Evolutionary conservation across 2,113 vertebrate genomes (phyloP).

Genomic region (Toxotes jaculatrix): DNA sequence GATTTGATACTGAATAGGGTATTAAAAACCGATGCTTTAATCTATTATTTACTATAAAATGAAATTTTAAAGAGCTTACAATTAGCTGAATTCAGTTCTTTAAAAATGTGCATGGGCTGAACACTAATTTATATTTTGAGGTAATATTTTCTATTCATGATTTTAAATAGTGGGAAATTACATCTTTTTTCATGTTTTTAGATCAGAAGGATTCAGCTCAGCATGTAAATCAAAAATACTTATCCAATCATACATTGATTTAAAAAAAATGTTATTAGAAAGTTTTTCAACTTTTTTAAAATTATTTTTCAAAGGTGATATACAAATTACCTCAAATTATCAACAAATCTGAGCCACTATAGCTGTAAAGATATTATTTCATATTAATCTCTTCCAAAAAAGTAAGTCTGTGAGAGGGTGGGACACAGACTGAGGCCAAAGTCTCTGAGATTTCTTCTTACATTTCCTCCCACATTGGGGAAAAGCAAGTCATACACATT

Average conservation of each 20-base stretch:
- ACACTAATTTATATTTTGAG: constrained; percentile 23
- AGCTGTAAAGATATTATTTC: constrained; percentile 1
- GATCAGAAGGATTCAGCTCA: neutral
- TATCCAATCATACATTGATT: too few relatives aligned
- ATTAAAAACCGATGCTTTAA: constrained; percentile 32
- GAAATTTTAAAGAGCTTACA: constrained; percentile 18
- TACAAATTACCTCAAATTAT: constrained; percentile 15
- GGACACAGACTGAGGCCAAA: neutral
- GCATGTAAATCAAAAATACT: neutral
- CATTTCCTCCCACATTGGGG: neutral
- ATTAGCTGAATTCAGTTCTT: constrained; percentile 17
- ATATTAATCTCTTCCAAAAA: constrained; percentile 9
- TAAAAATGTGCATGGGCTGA: neutral
- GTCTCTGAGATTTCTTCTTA: neutral
- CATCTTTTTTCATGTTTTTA: neutral
- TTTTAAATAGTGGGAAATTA: neutral
- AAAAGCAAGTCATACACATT: neutral
- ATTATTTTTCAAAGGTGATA: neutral
- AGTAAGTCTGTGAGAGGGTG: neutral
- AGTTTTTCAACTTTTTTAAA: too few relatives aligned
- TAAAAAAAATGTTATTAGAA: too few relatives aligned
- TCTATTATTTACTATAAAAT: constrained; percentile 54
- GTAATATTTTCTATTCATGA: neutral
- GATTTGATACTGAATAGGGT: constrained; percentile 16
- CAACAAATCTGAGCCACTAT: neutral